Conservation (phyloP, 1,140 invertebrate species). For the Trichomalopsis sarcophagae region DNA sequence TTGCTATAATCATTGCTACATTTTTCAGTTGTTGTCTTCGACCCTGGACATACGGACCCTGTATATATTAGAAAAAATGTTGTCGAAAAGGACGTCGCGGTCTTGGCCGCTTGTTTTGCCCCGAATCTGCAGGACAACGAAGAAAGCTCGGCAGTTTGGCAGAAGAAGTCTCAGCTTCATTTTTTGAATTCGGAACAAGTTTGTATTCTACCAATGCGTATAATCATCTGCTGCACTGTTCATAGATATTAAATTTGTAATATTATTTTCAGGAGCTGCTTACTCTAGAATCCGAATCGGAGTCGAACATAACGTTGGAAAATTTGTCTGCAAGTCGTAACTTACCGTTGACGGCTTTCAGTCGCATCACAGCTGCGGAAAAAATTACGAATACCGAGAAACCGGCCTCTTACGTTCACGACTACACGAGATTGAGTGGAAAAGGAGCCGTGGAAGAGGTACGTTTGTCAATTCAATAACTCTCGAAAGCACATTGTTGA, state of each 20-base stretch:
- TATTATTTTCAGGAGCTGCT: conserved; percentile 68
- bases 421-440: conserved; percentile 60
- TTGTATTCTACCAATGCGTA: conserved; percentile 32
- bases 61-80: conserved; percentile 74
- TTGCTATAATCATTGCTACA: no score
- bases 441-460: conserved; percentile 68
- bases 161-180: conserved; percentile 77
- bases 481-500: conserved; percentile 47
- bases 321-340: conserved; percentile 60
- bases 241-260: conserved; percentile 25
- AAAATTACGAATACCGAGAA: conserved; percentile 61
- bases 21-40: conserved; percentile 78
- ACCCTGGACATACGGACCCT: conserved; percentile 75
- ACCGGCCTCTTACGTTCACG: conserved; percentile 58
- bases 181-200: conserved; percentile 78
- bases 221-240: neutral
- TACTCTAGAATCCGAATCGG: conserved; percentile 70
- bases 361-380: conserved; percentile 64
- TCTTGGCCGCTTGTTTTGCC: conserved; percentile 75
- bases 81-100: conserved; percentile 67
- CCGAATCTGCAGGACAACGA: conserved; percentile 71
- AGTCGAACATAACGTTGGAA: conserved; percentile 64
- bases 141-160: conserved; percentile 75
- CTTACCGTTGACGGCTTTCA: conserved; percentile 67
- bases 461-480: conserved; percentile 51